Evolutionary conservation across 2,888 invertebrate species (phyloP).

Genomic region (Diplazon laetatorius): DNA sequence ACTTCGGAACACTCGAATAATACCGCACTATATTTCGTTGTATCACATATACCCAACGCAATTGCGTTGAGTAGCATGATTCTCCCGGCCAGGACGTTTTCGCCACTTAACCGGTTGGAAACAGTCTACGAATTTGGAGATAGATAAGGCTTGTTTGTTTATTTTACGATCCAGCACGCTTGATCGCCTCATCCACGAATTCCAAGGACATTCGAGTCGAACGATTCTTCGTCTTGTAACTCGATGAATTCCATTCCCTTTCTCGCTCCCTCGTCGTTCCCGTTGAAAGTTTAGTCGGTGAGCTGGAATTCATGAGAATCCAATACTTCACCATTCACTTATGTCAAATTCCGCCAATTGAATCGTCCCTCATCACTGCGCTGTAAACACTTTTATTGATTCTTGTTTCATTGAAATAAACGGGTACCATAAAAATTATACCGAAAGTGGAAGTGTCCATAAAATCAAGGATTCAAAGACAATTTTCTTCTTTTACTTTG

Average conservation of each 20-base stretch:
- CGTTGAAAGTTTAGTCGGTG: background rate
- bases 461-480: background rate
- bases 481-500: background rate
- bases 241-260: slow-evolving; percentile 12
- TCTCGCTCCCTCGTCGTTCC: background rate
- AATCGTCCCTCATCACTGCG: background rate
- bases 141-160: slow-evolving; percentile 27
- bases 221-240: background rate
- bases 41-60: slow-evolving; percentile 55
- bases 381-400: slow-evolving; percentile 4
- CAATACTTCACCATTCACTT: background rate
- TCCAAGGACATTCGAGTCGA: background rate
- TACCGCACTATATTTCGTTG: slow-evolving; percentile 21
- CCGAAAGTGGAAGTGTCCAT: background rate
- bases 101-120: slow-evolving; percentile 54
- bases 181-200: slow-evolving; percentile 25
- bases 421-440: slow-evolving; percentile 11
- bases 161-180: slow-evolving; percentile 35
- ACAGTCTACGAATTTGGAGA: slow-evolving; percentile 38
- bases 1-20: slow-evolving; percentile 39
- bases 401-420: slow-evolving; percentile 1
- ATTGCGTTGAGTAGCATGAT: slow-evolving; percentile 62
- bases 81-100: slow-evolving; percentile 30
- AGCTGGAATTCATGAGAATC: background rate
- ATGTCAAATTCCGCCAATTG: background rate